A percentile compares a stretch with the other conserved stretches of the same genome.
Evolutionary conservation across 1,140 invertebrate genomes (phyloP).

Genomic region (Oppia nitens): DNA sequence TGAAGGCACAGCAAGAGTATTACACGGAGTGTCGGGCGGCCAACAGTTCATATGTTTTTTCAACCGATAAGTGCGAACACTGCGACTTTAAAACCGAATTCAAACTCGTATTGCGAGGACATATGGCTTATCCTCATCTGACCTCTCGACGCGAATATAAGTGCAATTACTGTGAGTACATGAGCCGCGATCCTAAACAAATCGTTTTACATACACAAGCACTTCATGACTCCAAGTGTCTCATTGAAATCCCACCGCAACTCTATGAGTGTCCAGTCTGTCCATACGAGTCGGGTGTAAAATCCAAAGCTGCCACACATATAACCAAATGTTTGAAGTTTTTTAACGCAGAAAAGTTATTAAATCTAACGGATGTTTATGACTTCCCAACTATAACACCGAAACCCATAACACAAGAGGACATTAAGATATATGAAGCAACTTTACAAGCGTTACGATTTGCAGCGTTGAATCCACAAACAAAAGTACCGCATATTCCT

Average conservation of each 20-base stretch:
- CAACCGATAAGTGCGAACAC: conserved; percentile 64
- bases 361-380: conserved; percentile 62
- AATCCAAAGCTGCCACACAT: conserved; percentile 77
- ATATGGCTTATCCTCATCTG: conserved; percentile 82
- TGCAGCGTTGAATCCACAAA: conserved; percentile 13
- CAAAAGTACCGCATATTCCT: conserved; percentile 12
- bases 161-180: conserved; percentile 70
- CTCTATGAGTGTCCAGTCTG: conserved; percentile 85
- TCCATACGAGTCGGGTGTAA: conserved; percentile 83
- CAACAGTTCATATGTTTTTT: conserved; percentile 62
- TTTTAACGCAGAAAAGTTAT: conserved; percentile 66
- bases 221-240: conserved; percentile 61
- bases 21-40: conserved; percentile 26
- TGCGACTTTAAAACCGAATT: conserved; percentile 89
- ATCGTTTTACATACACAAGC: conserved; percentile 82
- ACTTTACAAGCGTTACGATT: conserved; percentile 16
- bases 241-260: conserved; percentile 61
- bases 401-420: conserved; percentile 24
- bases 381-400: conserved; percentile 64
- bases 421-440: conserved; percentile 24
- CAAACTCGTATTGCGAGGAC: conserved; percentile 60
- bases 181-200: conserved; percentile 63
- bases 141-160: conserved; percentile 42
- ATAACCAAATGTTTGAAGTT: conserved; percentile 73
- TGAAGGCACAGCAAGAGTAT: conserved; percentile 71